Percentiles rank a stretch among this genome's conserved stretches.
These are phyloP conservation scores for Aleiodes leptofemur DNA, from an alignment of 2,888 invertebrate species.

Conservation along the genomic window DNA sequence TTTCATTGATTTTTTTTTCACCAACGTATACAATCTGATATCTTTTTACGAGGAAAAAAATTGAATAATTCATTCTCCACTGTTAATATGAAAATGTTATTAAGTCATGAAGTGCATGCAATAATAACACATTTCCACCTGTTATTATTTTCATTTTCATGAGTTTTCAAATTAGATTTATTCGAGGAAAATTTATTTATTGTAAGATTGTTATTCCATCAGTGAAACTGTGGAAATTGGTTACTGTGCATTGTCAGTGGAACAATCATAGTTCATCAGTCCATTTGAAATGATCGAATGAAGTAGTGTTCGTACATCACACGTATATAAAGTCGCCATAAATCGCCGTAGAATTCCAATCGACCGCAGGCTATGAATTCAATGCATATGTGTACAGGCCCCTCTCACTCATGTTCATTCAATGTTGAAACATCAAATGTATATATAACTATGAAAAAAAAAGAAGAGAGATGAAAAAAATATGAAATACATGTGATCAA, in stretches of 20 bases:
- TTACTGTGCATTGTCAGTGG: conserved; percentile 4
- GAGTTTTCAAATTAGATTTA: no score
- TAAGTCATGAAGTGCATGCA: no score
- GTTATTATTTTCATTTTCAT: no score
- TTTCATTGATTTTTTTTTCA: no score
- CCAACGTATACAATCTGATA: no score
- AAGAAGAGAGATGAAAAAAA: conserved; percentile 16
- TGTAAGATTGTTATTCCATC: not conserved
- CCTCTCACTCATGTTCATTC: conserved; percentile 29
- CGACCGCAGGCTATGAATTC: conserved; percentile 23
- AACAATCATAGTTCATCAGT: not conserved
- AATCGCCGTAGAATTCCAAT: conserved; percentile 45
- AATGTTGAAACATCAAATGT: conserved; percentile 13
- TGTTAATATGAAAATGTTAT: no score
- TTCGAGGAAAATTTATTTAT: no score
- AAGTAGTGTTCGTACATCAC: conserved; percentile 1
- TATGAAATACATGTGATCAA: conserved; percentile 20
- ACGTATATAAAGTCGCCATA: conserved; percentile 34
- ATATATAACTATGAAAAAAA: conserved; percentile 38
- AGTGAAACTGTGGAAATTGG: conserved; percentile 2
- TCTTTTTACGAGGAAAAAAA: no score
- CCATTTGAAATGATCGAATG: conserved; percentile 30
- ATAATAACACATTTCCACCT: no score
- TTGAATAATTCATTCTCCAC: no score
- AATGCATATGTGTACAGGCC: conserved; percentile 30